Base-by-base conservation (phyloP, 2,888 invertebrate genomes). In the Cerastoderma edule region DNA sequence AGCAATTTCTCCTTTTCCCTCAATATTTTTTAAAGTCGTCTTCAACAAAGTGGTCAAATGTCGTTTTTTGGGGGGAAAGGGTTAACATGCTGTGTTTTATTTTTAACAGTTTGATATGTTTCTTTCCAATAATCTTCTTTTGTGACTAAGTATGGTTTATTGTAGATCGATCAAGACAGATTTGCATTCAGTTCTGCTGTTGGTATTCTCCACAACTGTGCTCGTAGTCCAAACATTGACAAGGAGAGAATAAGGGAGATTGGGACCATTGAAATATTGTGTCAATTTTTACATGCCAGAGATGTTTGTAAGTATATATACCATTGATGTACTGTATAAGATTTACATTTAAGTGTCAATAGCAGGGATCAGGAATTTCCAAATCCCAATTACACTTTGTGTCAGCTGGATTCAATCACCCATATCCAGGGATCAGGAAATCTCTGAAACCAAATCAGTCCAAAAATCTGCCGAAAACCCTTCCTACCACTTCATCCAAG, bases 141-240 rank as follows among this genome's bases (percentile, higher is more conserved):
- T n/a, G 32, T 1, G 32, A 16, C 35, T n/a, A n/a, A n/a, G n/a
- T n/a, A n/a, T n/a, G n/a, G n/a, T n/a, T n/a, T 19, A 30, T 74
- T 74, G 35, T 68, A 74, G 64, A 22, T 56, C 5, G 50, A 70
- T 30, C 63, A 39, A 16, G 78, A 79, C 22, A 63, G 74, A 27
- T 85, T 85, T 78, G 79, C 83, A 13, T 85, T 82, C 53, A 79
- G 74, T 39, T 85, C 85, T 10, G 78, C 82, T n/a, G 78, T 85
- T 1, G 82, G 82, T 8, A 83, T 85, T 24, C 67, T 83, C 24
- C 80, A 82, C 63, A 85, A 85, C 57, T 82, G 83, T 79, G 83
- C 82, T 13, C 35, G 85, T 8, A 79, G 75, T 56, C 75, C 74
- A 19, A 68, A 80, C 44, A 75, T 80, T 28, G 77, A 80, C 60